Evolutionary conservation across 1,140 invertebrate genomes (phyloP).

Genomic region (Brachionus calyciflorus): DNA sequence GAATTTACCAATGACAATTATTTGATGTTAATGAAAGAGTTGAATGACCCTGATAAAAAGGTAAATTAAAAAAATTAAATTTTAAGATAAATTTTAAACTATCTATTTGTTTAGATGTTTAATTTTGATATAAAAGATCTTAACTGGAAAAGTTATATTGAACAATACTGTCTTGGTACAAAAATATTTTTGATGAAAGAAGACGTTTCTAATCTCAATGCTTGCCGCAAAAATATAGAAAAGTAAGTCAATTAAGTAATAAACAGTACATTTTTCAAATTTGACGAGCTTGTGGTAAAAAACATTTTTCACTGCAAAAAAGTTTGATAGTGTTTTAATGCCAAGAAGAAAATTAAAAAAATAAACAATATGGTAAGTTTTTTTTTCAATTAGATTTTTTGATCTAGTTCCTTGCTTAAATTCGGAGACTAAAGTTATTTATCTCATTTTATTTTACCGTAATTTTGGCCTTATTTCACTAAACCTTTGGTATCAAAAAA

Average conservation of each 20-base stretch:
- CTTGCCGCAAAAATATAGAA: conserved; percentile 19
- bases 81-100: background rate
- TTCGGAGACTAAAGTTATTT: too few species aligned
- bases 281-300: too few species aligned
- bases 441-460: too few species aligned
- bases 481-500: too few species aligned
- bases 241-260: background rate
- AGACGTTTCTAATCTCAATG: conserved; percentile 50
- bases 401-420: too few species aligned
- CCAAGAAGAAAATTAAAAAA: too few species aligned
- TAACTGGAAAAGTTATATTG: conserved; percentile 56
- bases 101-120: conserved; percentile 47
- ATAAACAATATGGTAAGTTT: too few species aligned
- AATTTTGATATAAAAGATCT: conserved; percentile 56
- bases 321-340: too few species aligned
- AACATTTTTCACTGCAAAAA: too few species aligned
- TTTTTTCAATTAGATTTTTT: too few species aligned
- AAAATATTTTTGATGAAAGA: conserved; percentile 58
- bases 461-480: too few species aligned
- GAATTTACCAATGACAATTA: conserved; percentile 74
- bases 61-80: background rate
- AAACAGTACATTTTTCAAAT: too few species aligned
- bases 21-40: conserved; percentile 63
- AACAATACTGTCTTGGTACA: conserved; percentile 56
- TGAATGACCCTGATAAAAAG: conserved; percentile 61